phyloP scores from a whole-genome alignment of 2,888 invertebrate genomes.

The Zaprionus bogoriensis region DNA sequence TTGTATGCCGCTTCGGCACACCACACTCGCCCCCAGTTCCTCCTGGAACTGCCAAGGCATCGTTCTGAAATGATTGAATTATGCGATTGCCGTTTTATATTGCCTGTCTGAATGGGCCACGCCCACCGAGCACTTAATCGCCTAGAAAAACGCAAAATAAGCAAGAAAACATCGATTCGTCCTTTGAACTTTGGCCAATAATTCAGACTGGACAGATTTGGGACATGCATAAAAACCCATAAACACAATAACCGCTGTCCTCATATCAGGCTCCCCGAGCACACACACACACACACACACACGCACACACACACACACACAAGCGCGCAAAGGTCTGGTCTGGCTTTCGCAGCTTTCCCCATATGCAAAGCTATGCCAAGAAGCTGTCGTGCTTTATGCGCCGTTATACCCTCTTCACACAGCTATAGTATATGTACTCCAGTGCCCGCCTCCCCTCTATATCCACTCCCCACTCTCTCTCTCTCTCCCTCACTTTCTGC shows the following conservation, averaged over 20 bases:
- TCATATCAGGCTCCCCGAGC: not conserved
- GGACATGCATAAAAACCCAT: conserved; percentile 61
- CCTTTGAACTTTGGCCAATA: conserved; percentile 70
- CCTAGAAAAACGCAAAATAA: conserved; percentile 28
- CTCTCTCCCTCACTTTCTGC: not conserved
- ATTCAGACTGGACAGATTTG: conserved; percentile 60
- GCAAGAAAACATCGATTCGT: conserved; percentile 31
- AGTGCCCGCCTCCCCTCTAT: no score
- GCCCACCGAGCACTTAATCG: conserved; percentile 3
- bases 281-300: conserved; percentile 9
- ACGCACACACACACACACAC: not conserved
- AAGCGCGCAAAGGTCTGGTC: not conserved
- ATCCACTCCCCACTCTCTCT: not conserved
- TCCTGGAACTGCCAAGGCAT: no score
- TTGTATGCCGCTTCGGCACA: conserved; percentile 22
- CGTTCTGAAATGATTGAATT: conserved; percentile 63
- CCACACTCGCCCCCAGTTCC: not conserved
- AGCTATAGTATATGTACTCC: no score
- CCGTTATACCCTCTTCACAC: conserved; percentile 38
- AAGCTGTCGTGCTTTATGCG: conserved; percentile 47
- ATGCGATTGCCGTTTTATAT: conserved; percentile 48
- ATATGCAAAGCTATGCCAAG: conserved; percentile 56
- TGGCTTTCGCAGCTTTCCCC: conserved; percentile 22
- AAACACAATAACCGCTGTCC: conserved; percentile 59
- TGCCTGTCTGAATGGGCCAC: conserved; percentile 1